Evolutionary conservation across 2,888 invertebrate genomes (phyloP), one percentile per base, ranked within the genome.

Genomic region (Ptilodon capucinus): DNA sequence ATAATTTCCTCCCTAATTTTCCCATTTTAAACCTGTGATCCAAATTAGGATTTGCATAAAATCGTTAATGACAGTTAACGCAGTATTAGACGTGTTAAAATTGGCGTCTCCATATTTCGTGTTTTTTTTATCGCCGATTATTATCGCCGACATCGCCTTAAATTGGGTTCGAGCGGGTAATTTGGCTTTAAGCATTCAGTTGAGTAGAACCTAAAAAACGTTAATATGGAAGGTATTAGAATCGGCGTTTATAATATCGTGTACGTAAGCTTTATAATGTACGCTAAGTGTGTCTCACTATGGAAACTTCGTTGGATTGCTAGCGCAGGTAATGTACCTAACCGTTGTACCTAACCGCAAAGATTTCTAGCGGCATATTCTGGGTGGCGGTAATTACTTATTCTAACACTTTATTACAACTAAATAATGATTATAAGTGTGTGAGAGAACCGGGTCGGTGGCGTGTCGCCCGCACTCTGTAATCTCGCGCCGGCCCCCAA

Each of bases 401-500:
- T 76, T 81, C 82, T 84, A 82, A 83, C 85, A 84, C 84, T 88
- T 86, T 86, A 89, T 88, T 88, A 86, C 81, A 76, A 81, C 74
- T 81, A 87, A 89, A 88, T 88, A 86, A 86, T 81, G 80, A 81
- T 81, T 76, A 77, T 84, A 84, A 83, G 82, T 82, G 82, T 81
- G 82, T 81, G 81, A 82, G 76, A 76, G 84, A 77, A 79, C 75
- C 74, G 67, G 70, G 83, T 75, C 80, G 87, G 86, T 86, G 86
- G 88, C 87, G 84, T 82, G 89, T 82, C 82, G 60, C 64, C 77
- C 70, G 74, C 59, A 68, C 75, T 76, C 89, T 91, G 89, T 91
- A 89, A 91, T 91, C 88, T 83, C 62, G 64, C 46, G 83, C 91
- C 90, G 90, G 81, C 81, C 88, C 80, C 79, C 87, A 91, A 90